phyloP scores from a whole-genome alignment of 2,113 vertebrate genomes.

The Myotis yumanensis region DNA sequence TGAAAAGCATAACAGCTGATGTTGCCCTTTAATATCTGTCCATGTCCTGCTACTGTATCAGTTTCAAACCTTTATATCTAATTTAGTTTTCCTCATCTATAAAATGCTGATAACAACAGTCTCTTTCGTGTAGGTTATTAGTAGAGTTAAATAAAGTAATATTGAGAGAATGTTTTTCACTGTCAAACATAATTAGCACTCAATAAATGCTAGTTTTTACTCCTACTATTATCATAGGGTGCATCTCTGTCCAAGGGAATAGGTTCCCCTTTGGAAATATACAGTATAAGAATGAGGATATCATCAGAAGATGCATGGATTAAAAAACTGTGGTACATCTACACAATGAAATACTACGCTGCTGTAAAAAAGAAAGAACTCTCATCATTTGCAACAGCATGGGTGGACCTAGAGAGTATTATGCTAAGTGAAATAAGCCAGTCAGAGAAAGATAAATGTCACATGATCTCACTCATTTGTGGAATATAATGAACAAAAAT shows the following conservation, averaged over 20 bases:
- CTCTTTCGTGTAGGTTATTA: background rate
- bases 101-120: background rate
- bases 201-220: background rate
- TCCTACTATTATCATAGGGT: background rate
- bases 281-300: background rate
- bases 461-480: too few species aligned
- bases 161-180: background rate
- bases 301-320: too few species aligned
- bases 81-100: background rate
- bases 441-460: too few species aligned
- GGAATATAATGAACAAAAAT: too few species aligned
- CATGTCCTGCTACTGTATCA: background rate
- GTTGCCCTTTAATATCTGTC: background rate
- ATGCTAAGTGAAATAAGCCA: too few species aligned
- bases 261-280: background rate
- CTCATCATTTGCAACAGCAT: too few species aligned
- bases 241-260: background rate
- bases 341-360: too few species aligned
- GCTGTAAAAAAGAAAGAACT: too few species aligned
- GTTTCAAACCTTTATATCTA: background rate
- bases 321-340: too few species aligned
- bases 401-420: too few species aligned
- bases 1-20: background rate
- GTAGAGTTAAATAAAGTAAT: conserved; percentile 7
- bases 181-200: background rate